Evolutionary conservation across 1,140 invertebrate genomes (phyloP).

Genomic region (Coptotermes formosanus): DNA sequence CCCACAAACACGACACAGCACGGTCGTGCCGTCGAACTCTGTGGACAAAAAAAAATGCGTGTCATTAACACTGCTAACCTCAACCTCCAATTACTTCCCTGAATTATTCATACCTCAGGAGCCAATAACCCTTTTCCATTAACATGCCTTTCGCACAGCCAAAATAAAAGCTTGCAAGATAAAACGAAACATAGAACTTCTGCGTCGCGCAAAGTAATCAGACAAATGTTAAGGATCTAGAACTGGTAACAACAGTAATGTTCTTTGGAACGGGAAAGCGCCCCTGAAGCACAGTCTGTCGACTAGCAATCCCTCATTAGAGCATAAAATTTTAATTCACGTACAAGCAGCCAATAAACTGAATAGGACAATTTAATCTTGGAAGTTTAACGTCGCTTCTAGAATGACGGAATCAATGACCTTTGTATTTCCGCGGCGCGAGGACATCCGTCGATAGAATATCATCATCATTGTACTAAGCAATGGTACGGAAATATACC

Average conservation of each 20-base stretch:
- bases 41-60: slow-evolving; percentile 56
- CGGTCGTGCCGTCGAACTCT: slow-evolving; percentile 99
- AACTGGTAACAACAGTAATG: neutral
- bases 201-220: no score
- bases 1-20: slow-evolving; percentile 97
- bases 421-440: no score
- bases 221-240: no score
- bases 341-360: neutral
- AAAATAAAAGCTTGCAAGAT: slow-evolving; percentile 18
- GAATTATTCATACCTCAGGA: neutral
- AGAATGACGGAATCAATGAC: no score
- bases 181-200: neutral
- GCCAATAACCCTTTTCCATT: neutral
- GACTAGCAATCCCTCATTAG: no score
- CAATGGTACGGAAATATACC: no score
- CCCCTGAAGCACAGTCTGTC: no score
- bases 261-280: no score
- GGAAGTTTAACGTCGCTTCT: no score
- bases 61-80: slow-evolving; percentile 20
- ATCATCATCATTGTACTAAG: no score
- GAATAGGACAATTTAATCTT: neutral
- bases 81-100: neutral
- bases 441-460: no score
- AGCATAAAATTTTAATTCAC: no score
- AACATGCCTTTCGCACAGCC: neutral